phyloP scores from a whole-genome alignment of 2,113 vertebrate genomes.

The Tor tambroides region DNA sequence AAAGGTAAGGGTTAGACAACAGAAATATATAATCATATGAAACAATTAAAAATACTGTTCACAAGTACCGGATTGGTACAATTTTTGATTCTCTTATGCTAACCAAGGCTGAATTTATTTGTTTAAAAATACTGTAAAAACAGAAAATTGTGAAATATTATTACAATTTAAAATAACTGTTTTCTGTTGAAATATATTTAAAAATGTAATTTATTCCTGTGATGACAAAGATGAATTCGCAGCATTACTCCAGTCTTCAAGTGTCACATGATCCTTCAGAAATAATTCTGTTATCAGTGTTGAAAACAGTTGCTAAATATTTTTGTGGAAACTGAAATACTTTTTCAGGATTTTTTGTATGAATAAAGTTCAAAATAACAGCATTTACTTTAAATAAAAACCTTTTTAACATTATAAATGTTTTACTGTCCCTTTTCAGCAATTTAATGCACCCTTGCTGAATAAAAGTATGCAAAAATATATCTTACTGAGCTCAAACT shows the following conservation, averaged over 20 bases:
- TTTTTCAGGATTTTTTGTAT: not conserved
- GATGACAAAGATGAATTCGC: not conserved
- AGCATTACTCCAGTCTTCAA: not conserved
- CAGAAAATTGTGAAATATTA: not conserved
- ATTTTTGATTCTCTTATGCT: not conserved
- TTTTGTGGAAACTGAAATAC: not conserved
- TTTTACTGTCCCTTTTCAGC: not conserved
- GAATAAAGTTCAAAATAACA: not conserved
- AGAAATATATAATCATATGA: not conserved
- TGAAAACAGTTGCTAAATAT: not conserved
- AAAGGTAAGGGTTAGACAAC: not conserved
- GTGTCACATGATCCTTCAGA: not conserved
- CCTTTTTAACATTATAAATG: not conserved
- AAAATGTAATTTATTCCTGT: not conserved
- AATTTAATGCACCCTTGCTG: not conserved
- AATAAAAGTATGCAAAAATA: not conserved
- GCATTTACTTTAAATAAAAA: not conserved
- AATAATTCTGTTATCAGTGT: not conserved
- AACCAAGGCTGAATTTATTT: too few species aligned
- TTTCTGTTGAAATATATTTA: not conserved
- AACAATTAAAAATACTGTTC: not conserved
- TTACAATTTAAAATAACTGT: not conserved
- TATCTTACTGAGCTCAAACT: not conserved
- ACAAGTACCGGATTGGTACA: not conserved
- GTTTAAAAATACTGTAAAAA: too few species aligned